phyloP scores from a whole-genome alignment of 2,888 invertebrate species.

The Leptogaster cylindrica region DNA sequence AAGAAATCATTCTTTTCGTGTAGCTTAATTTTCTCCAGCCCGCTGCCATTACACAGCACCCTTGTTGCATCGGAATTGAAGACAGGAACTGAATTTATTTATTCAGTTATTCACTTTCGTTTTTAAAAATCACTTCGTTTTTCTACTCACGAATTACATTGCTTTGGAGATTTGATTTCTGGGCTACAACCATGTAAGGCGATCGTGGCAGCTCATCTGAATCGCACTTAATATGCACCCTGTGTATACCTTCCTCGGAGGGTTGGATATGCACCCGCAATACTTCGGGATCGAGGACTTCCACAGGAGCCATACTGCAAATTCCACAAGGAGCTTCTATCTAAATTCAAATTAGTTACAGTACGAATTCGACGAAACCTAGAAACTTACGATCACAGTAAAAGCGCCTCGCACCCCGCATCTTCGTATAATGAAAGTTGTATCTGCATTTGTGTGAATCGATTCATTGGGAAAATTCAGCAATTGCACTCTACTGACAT shows the following conservation, averaged over 20 bases:
- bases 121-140: not conserved
- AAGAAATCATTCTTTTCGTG: conserved; percentile 58
- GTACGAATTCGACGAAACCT: not conserved
- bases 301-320: conserved; percentile 46
- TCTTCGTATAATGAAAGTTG: conserved; percentile 56
- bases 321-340: conserved; percentile 56
- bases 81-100: conserved; percentile 50
- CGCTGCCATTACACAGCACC: conserved; percentile 55
- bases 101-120: not conserved
- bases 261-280: conserved; percentile 53
- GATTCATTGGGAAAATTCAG: conserved; percentile 59
- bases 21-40: conserved; percentile 54
- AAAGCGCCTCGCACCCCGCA: conserved; percentile 60
- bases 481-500: conserved; percentile 56
- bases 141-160: not conserved
- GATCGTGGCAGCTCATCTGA: conserved; percentile 56
- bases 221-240: conserved; percentile 58
- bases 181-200: conserved; percentile 56
- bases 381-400: conserved; percentile 54
- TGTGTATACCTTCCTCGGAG: conserved; percentile 55
- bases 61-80: conserved; percentile 56
- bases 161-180: conserved; percentile 43
- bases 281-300: conserved; percentile 57
- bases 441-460: conserved; percentile 52
- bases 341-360: conserved; percentile 35